Evolutionary conservation across 2,113 vertebrate genomes (phyloP), one percentile per base, ranked within the genome.

Genomic region (Myrmophylax atrothorax): DNA sequence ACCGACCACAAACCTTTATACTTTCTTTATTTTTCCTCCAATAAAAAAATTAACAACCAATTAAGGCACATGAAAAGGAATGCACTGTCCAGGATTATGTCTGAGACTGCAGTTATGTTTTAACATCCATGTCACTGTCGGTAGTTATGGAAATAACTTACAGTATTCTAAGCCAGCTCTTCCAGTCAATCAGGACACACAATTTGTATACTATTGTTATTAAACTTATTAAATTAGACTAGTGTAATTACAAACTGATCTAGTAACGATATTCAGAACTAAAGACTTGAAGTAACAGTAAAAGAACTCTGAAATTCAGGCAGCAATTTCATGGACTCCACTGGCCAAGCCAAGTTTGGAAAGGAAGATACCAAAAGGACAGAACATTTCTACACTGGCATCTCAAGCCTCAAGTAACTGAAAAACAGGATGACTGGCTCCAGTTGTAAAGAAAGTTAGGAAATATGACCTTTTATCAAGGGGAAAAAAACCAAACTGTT

Each of bases 361-460:
- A 44, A 81, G 70, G 49, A 78, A 56, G 28, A 73, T 12, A 47
- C 28, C 62, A 33, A 29, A 56, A 76, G 67, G 42, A 73, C 60
- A 50, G 7, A 17, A 38, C 11, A n/a, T 55, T 81, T 90, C 85
- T 68, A 80, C 75, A 59, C 60, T 37, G 56, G 58, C 89, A 83
- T 47, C 22, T 10, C 24, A 42, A 18, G 14, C 64, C 72, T 89
- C 82, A 23, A 60, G 49, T 15, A 76, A 81, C 29, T 58, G 81
- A 89, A 67, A 67, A 86, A 96, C 68, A 95, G 79, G 67, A 94
- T 68, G 50, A 88, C 62, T 93, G 69, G 79, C 88, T 96, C 73
- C 81, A 96, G 63, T 82, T 95, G 74, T n/a, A 79, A 93, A 69
- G 93, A 79, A 95, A 97, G 63, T 53, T 62, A 60, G 87, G 74